Evolutionary conservation across 2,797 vertebrate species (phyloP), one percentile per base, ranked within the genome.

Genomic region (Naso thynnoides): DNA sequence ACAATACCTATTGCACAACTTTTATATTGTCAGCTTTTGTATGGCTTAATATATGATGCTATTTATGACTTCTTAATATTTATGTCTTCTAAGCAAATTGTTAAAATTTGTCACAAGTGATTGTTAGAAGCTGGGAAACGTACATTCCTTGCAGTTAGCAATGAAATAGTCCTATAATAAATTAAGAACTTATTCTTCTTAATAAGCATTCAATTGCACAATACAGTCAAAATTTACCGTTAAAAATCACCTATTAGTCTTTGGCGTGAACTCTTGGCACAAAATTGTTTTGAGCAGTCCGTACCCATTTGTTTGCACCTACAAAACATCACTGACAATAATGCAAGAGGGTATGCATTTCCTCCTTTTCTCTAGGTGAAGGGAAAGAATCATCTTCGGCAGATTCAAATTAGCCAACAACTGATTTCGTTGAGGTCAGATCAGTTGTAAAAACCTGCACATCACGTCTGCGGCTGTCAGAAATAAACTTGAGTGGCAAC

Each of bases 241-340:
- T 71, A 55, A 66, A 79, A 86, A 75, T 82, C 69, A 72, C 67
- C 82, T 58, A 62, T 70, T 73, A 70, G 58, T 93, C 93, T 94
- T 93, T 93, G 92, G 92, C 89, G 89, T 89, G 73, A 88, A 86
- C 62, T 86, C 70, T 87, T 91, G 92, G 91, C 88, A 92, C 90
- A 87, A 84, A 63, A 70, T 73, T 36, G 56, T 82, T 82, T 79
- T 48, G 33, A 79, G 63, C 48, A 67, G 62, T 85, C 76, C 91
- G 82, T 81, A 82, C 84, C 75, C 45, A 50, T 54, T 36, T 36
- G 33, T 36, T 36, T 36, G 33, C 33, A 71, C 62, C 82, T 54
- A 70, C 42, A 77, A 86, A 86, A 79, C 48, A 21, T 69, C 50
- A 71, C 59, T 60, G 48, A 79, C 24, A 61, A 68, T 55, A 56